Percentiles rank a stretch among this genome's conserved stretches.
Conservation (phyloP, 1,140 invertebrate genomes). For the Pseudomyrmex dendroicus region DNA sequence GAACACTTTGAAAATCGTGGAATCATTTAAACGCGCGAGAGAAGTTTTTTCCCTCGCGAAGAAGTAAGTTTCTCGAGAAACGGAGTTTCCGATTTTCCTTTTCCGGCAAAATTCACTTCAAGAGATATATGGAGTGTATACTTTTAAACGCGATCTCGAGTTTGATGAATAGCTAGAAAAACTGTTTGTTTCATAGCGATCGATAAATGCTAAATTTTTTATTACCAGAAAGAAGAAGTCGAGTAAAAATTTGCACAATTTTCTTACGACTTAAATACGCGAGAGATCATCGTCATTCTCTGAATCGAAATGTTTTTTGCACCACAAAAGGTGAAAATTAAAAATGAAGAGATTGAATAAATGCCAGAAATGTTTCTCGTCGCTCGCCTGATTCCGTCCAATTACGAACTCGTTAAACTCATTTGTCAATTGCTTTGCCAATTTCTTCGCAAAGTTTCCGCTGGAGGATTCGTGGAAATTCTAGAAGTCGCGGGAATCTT, state of each 20-base stretch:
- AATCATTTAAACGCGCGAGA: conserved; percentile 13
- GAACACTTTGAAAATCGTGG: conserved; percentile 27
- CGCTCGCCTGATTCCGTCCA: not conserved
- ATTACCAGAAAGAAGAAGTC: not conserved
- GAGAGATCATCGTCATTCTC: not conserved
- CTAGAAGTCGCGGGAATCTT: conserved; percentile 31
- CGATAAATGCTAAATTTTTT: not conserved
- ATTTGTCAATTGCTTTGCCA: conserved; percentile 16
- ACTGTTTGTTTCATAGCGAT: not conserved
- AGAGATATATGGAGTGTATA: not conserved
- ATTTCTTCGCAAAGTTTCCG: conserved; percentile 6
- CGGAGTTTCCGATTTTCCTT: conserved; percentile 5
- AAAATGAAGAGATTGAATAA: not conserved
- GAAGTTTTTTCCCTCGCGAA: conserved; percentile 11
- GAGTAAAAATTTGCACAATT: not conserved
- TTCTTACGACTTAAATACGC: conserved; percentile 19
- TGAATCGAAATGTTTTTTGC: not conserved
- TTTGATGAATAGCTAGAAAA: conserved; percentile 5
- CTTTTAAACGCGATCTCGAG: conserved; percentile 45
- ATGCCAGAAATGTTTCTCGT: not conserved
- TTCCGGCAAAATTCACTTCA: conserved; percentile 4
- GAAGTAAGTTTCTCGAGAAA: conserved; percentile 7
- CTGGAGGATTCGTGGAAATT: conserved; percentile 32
- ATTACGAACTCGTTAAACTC: conserved; percentile 45
- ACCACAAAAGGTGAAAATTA: not conserved